Conservation (phyloP, 2,113 vertebrate genomes). For the human (Homo sapiens) region GRCh38 chr2:98152501-98153000, state of each 20-base stretch:
- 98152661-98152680: neutral
- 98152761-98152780: neutral
- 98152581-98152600: constrained; percentile 8
- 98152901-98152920: neutral
- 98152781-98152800: neutral
- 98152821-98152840: fast-evolving
- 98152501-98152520: neutral
- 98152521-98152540: neutral
- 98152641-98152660: neutral
- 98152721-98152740: neutral
- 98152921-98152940: neutral
- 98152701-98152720: neutral
- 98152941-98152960: neutral
- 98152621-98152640: neutral
- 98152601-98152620: neutral
- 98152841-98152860: neutral
- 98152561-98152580: neutral
- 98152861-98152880: neutral
- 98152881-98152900: neutral
- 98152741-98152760: neutral
- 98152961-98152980: neutral
- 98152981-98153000: neutral
- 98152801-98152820: neutral
- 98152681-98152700: neutral
- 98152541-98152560: neutral